phyloP scores from a whole-genome alignment of 2,888 invertebrate species.

The Cremastinae sp. region DNA sequence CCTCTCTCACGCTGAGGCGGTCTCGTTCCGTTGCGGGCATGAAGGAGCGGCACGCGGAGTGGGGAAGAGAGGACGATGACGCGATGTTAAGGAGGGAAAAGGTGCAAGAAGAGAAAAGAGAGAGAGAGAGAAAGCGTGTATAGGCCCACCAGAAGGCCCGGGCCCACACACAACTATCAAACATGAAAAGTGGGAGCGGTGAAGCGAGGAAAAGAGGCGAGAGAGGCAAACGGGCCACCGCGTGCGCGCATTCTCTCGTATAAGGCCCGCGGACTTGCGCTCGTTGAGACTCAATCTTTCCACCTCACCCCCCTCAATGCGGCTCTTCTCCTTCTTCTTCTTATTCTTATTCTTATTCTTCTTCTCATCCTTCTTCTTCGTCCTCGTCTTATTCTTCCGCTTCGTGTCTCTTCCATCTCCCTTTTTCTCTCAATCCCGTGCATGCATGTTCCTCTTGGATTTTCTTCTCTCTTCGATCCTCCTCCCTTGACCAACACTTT shows the following conservation, averaged over 20 bases:
- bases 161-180: slow-evolving; percentile 71
- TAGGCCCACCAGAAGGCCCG: slow-evolving; percentile 53
- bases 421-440: not conserved
- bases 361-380: slow-evolving; percentile 23
- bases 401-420: not conserved
- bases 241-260: slow-evolving; percentile 66
- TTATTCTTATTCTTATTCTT: slow-evolving; percentile 32
- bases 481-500: slow-evolving; percentile 38
- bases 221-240: slow-evolving; percentile 68
- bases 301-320: slow-evolving; percentile 41
- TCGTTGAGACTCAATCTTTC: slow-evolving; percentile 50
- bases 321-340: slow-evolving; percentile 26
- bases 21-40: slow-evolving; percentile 61
- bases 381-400: slow-evolving; percentile 6
- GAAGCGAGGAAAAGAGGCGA: slow-evolving; percentile 56
- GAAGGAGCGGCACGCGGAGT: slow-evolving; percentile 27
- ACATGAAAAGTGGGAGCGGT: slow-evolving; percentile 64
- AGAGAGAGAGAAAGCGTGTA: slow-evolving; percentile 7
- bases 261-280: slow-evolving; percentile 65
- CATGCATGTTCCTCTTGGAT: slow-evolving; percentile 12
- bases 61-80: slow-evolving; percentile 26
- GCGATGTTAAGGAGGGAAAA: slow-evolving; percentile 17
- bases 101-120: not conserved
- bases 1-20: slow-evolving; percentile 78
- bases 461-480: slow-evolving; percentile 16